These are phyloP conservation scores for Eleutherodactylus coqui DNA, from an alignment of 2,797 vertebrate genomes.

Conservation along the genomic window DNA sequence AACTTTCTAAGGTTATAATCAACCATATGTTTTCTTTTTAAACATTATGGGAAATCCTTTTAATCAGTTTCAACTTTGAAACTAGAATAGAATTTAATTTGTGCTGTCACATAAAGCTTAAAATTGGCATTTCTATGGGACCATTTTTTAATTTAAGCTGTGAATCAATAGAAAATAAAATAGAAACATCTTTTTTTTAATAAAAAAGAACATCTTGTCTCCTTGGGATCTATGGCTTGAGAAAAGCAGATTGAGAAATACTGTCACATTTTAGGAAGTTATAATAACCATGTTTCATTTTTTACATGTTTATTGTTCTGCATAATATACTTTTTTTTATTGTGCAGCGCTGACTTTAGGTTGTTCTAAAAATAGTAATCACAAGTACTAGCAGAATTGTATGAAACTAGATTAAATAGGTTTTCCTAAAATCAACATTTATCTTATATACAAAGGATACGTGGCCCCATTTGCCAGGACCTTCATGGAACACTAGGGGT, in stretches of 20 bases:
- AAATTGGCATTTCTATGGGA: not conserved
- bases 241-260: constrained; percentile 18
- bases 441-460: too few relatives aligned
- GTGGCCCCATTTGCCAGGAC: too few relatives aligned
- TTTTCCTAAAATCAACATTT: too few relatives aligned
- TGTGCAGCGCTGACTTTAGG: not conserved
- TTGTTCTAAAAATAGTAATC: not conserved
- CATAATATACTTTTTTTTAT: constrained; percentile 15
- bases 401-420: not conserved
- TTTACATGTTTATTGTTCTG: constrained; percentile 5
- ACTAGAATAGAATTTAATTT: not conserved
- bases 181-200: not conserved
- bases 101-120: not conserved
- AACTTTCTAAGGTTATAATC: not conserved
- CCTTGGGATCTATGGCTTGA: not conserved
- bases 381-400: not conserved
- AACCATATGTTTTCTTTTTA: not conserved
- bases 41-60: not conserved
- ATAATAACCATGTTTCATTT: not conserved
- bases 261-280: constrained; percentile 21
- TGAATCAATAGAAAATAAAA: not conserved
- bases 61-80: not conserved
- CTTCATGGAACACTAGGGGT: too few relatives aligned
- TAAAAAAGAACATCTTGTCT: not conserved
- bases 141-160: not conserved